Evolutionary conservation across 92 coral and sea anemone genomes (phyloP).

Genomic region (Paramuricea clavata): DNA sequence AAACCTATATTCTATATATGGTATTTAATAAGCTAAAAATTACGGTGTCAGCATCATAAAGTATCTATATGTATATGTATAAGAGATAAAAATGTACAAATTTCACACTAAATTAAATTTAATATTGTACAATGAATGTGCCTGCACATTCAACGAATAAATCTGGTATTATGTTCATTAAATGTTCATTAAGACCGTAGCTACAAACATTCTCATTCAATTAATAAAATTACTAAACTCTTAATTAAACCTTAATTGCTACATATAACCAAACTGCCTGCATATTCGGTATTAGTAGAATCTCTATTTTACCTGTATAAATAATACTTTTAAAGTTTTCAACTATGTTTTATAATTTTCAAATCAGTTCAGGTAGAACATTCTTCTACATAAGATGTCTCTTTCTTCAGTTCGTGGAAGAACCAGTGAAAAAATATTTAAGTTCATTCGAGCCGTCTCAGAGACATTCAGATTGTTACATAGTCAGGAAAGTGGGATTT

Average conservation of each 20-base stretch:
- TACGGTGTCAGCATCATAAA: not conserved
- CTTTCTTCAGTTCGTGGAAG: not conserved
- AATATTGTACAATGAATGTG: not conserved
- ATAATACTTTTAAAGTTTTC: not conserved
- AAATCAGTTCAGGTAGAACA: not conserved
- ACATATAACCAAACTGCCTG: not conserved
- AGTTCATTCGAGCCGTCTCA: not conserved
- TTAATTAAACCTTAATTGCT: not conserved
- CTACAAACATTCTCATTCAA: not conserved
- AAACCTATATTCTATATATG: not conserved
- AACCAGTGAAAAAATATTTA: not conserved
- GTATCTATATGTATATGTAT: not conserved
- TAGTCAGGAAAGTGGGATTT: slow-evolving; percentile 16
- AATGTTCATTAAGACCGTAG: not conserved
- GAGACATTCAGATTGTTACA: not conserved
- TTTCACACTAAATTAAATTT: not conserved
- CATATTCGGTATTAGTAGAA: not conserved
- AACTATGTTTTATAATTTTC: not conserved
- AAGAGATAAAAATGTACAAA: not conserved
- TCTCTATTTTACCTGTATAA: too few relatives aligned
- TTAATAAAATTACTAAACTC: not conserved
- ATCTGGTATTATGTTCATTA: too few relatives aligned
- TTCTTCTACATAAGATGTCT: not conserved
- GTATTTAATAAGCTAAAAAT: not conserved
- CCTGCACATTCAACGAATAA: not conserved